phyloP scores from a whole-genome alignment of 1,140 invertebrate species.

The Meloidogyne chitwoodi region DNA sequence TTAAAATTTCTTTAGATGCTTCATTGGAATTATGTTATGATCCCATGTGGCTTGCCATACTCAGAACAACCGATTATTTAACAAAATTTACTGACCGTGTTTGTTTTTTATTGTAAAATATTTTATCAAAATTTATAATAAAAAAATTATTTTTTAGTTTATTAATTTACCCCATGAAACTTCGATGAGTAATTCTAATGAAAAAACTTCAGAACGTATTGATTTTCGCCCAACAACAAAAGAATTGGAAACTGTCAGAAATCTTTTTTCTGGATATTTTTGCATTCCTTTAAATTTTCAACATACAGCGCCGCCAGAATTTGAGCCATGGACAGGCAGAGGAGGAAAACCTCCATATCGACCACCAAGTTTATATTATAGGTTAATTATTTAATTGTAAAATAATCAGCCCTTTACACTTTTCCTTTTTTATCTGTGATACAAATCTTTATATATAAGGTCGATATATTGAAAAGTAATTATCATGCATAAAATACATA shows the following conservation, averaged over 20 bases:
- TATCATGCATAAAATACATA: no score
- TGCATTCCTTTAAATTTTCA: slow-evolving; percentile 75
- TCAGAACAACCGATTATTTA: slow-evolving; percentile 44
- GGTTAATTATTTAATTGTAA: background rate
- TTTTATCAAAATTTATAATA: background rate
- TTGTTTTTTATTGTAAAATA: slow-evolving; percentile 1
- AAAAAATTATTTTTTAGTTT: background rate
- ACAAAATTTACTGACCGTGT: slow-evolving; percentile 28
- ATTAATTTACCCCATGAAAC: background rate
- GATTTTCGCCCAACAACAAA: slow-evolving; percentile 73
- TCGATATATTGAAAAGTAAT: no score
- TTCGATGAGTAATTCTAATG: slow-evolving; percentile 62
- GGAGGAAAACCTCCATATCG: slow-evolving; percentile 6
- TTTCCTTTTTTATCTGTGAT: no score
- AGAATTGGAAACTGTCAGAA: slow-evolving; percentile 70
- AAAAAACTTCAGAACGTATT: slow-evolving; percentile 23
- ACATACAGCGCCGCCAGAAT: slow-evolving; percentile 69
- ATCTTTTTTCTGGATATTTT: slow-evolving; percentile 67
- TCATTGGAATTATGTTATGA: slow-evolving; percentile 36
- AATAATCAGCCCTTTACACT: no score
- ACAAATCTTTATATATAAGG: no score
- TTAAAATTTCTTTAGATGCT: slow-evolving; percentile 14
- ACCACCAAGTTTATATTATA: slow-evolving; percentile 22
- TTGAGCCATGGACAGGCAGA: slow-evolving; percentile 55
- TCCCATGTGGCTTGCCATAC: slow-evolving; percentile 40